phyloP scores from a whole-genome alignment of 2,113 vertebrate species.

The Gobio gobio region DNA sequence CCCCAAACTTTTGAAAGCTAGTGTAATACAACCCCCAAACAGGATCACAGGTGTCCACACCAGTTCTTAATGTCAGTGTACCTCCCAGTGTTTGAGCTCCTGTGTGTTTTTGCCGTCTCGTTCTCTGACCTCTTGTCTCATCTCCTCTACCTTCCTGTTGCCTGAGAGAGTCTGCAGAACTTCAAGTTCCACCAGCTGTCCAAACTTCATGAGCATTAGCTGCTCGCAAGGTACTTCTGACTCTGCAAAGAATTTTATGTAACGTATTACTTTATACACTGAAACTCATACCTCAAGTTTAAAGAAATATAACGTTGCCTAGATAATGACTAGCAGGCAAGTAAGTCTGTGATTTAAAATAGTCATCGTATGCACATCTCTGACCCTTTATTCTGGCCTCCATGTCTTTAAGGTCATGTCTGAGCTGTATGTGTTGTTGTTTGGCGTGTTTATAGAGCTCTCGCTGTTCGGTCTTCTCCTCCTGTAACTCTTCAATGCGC shows the following conservation, averaged over 20 bases:
- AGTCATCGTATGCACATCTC: slow-evolving; percentile 51
- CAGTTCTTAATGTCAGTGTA: slow-evolving; percentile 53
- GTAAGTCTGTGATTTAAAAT: background rate
- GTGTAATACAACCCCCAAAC: background rate
- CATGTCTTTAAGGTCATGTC: slow-evolving; percentile 81
- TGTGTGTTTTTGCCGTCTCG: slow-evolving; percentile 70
- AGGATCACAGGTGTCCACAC: too few species aligned
- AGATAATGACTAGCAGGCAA: background rate
- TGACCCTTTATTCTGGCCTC: slow-evolving; percentile 74
- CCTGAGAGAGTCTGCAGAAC: slow-evolving; percentile 83
- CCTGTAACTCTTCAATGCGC: slow-evolving; percentile 77
- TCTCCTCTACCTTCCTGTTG: slow-evolving; percentile 81
- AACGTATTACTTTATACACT: background rate
- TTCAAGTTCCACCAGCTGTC: slow-evolving; percentile 85
- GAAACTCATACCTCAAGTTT: background rate
- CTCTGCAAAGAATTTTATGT: slow-evolving; percentile 66
- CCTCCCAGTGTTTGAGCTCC: slow-evolving; percentile 84
- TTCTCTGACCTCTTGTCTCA: slow-evolving; percentile 79
- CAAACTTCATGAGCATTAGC: slow-evolving; percentile 88
- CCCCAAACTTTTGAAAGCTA: background rate
- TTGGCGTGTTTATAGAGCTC: slow-evolving; percentile 75
- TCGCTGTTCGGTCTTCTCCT: slow-evolving; percentile 80
- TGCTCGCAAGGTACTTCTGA: slow-evolving; percentile 79
- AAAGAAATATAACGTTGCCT: background rate
- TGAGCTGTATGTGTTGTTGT: slow-evolving; percentile 79